Conservation (phyloP, 2,797 vertebrate species). For the Chaunax sp. region DNA sequence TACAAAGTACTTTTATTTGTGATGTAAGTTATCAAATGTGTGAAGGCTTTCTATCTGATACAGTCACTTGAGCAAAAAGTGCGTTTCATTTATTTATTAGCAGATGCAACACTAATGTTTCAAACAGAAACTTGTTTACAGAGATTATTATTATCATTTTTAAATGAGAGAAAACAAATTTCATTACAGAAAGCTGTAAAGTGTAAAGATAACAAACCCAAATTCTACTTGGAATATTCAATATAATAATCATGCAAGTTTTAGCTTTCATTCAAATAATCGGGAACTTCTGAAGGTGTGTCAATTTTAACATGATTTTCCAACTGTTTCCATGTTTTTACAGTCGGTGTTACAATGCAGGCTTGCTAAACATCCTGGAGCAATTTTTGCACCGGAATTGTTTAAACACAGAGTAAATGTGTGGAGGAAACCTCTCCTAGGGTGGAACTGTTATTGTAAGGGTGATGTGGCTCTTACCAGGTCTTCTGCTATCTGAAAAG, state of each 20-base stretch:
- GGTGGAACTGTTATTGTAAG: constrained; percentile 6
- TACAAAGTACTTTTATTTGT: constrained; percentile 1
- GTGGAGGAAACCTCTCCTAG: constrained; percentile 11
- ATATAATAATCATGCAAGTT: neutral
- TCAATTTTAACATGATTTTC: neutral
- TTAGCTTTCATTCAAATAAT: neutral
- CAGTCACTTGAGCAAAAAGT: neutral
- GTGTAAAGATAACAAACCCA: neutral
- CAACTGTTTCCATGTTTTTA: too few relatives aligned
- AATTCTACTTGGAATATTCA: neutral
- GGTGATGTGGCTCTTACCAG: constrained; percentile 28
- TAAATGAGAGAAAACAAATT: neutral
- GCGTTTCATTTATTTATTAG: neutral
- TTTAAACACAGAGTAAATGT: neutral
- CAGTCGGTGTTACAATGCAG: too few relatives aligned
- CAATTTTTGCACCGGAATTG: neutral
- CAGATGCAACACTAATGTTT: neutral
- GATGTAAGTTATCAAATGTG: neutral
- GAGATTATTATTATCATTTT: neutral
- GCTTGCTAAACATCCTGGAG: too few relatives aligned
- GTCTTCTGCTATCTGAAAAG: constrained; percentile 20
- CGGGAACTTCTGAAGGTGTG: neutral
- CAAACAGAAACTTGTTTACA: neutral
- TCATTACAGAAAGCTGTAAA: neutral
- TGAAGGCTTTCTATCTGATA: neutral